Evolutionary conservation across 2,888 invertebrate genomes (phyloP), one percentile per base, ranked within the genome.

Genomic region (Sycophila texana): DNA sequence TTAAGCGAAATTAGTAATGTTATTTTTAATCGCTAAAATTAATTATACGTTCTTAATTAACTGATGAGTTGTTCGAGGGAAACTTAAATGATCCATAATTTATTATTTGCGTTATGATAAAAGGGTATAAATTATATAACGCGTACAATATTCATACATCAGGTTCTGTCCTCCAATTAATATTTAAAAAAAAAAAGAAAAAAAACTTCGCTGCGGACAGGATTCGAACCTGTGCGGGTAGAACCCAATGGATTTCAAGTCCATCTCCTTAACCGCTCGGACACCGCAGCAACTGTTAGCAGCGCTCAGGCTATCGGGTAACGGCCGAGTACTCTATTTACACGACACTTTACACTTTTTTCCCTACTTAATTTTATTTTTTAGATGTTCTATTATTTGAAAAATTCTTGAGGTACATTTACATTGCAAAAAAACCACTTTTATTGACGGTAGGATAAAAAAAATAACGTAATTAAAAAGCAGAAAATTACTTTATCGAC

Each of bases 181-280:
- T 7, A 39, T 39, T 51, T 13, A 47, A 47, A 58, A 53, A 16
- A 58, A 65, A 65, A 65, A 57, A 30, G n/a, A 84, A 86, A 88
- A 88, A 89, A 87, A 86, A 83, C 70, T 82, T 85, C 89, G 89
- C 89, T 90, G 89, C 89, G 89, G 88, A 89, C 89, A 89, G 89
- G 89, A 90, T 89, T 89, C 89, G 89, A 89, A 90, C 89, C 89
- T 89, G 89, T 87, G 89, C 89, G 89, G 89, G 89, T 88, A 89
- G 83, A 89, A 89, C 89, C 89, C 89, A 89, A 88, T 89, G 89
- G 89, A 89, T 90, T 89, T 90, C 89, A 89, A 89, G 89, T 90
- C 90, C 89, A 89, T 88, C 89, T 88, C 89, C 89, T 90, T 90
- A 89, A 89, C 90, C 89, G 86, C 90, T 90, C 90, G 90, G 89